These are phyloP conservation scores for Cyclura pinguis DNA, from an alignment of 2,797 vertebrate genomes.

Conservation along the genomic window DNA sequence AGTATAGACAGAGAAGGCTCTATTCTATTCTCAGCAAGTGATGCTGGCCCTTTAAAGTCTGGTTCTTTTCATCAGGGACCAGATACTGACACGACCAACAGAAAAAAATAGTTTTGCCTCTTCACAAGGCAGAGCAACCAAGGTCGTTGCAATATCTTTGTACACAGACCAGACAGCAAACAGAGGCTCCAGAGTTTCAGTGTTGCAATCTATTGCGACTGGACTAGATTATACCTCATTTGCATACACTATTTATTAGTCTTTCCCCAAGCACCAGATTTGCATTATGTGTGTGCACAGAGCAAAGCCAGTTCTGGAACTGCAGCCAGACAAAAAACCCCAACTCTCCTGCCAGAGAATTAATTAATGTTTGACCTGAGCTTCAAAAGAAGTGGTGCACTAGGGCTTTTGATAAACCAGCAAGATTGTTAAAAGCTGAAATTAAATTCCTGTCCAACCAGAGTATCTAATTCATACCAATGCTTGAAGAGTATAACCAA, in stretches of 20 bases:
- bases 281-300: constrained; percentile 8
- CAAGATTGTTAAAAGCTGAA: constrained; percentile 13
- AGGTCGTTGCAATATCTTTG: neutral
- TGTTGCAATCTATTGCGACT: neutral
- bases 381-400: constrained; percentile 29
- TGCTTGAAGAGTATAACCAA: constrained; percentile 15
- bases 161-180: constrained; percentile 1
- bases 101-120: neutral
- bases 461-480: neutral
- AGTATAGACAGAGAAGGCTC: neutral
- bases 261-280: neutral
- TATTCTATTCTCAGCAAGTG: neutral
- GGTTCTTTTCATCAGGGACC: neutral
- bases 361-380: constrained; percentile 41
- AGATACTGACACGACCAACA: neutral
- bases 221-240: constrained; percentile 8
- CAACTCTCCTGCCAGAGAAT: constrained; percentile 13
- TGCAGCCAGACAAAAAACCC: neutral
- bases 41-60: neutral
- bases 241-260: constrained; percentile 4
- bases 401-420: constrained; percentile 18
- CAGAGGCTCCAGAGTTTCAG: neutral
- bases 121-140: neutral
- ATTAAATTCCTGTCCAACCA: constrained; percentile 40
- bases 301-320: constrained; percentile 1